Conservation (phyloP, 2,113 vertebrate species). For the Abramis brama region DNA sequence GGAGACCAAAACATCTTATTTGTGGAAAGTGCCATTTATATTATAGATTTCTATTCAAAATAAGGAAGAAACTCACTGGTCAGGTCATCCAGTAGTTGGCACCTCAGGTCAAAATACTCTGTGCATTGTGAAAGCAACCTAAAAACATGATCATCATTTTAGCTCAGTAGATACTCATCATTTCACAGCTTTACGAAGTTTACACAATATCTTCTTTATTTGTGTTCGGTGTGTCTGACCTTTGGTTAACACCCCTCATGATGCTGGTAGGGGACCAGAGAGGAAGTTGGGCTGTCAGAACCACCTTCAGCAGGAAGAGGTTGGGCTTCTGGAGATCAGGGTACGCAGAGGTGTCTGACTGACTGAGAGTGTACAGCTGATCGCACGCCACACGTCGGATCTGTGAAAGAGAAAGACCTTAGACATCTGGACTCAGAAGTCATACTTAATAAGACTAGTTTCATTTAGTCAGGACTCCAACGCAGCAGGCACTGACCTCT, state of each 20-base stretch:
- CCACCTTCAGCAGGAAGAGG: slow-evolving; percentile 89
- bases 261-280: slow-evolving; percentile 97
- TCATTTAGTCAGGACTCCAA: not conserved
- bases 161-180: not conserved
- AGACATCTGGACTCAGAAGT: not conserved
- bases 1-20: not conserved
- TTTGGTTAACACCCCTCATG: slow-evolving; percentile 98
- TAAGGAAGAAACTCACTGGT: slow-evolving; percentile 84
- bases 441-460: not conserved
- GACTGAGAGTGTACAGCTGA: slow-evolving; percentile 95
- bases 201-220: not conserved
- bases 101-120: slow-evolving; percentile 97
- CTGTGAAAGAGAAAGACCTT: slow-evolving; percentile 68
- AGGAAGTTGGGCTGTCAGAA: slow-evolving; percentile 93
- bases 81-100: slow-evolving; percentile 93
- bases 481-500: slow-evolving; percentile 80
- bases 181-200: not conserved
- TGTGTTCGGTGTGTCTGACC: slow-evolving; percentile 69
- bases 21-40: not conserved
- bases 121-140: slow-evolving; percentile 96
- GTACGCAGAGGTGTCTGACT: slow-evolving; percentile 90
- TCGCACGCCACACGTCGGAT: slow-evolving; percentile 96
- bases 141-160: slow-evolving; percentile 27
- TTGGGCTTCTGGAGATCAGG: slow-evolving; percentile 95
- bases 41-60: not conserved